A percentile compares a stretch with the other conserved stretches of the same genome.
These are phyloP conservation scores for Eupithecia centaureata DNA, from an alignment of 2,888 invertebrate species.

Conservation along the genomic window DNA sequence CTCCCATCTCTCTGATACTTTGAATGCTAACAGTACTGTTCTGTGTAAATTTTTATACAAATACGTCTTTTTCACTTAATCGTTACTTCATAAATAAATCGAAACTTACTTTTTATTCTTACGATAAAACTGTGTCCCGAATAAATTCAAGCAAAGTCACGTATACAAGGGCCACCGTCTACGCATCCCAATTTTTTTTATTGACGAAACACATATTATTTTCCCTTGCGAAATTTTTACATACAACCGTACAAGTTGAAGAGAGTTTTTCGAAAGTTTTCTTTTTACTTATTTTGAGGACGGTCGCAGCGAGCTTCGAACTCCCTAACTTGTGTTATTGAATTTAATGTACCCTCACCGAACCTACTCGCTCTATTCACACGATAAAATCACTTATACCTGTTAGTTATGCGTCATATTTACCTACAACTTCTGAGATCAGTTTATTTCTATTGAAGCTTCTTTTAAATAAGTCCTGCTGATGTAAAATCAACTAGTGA, in stretches of 20 bases:
- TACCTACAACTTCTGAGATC: neutral
- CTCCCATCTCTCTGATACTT: too few relatives aligned
- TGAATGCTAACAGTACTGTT: too few relatives aligned
- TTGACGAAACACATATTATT: conserved; percentile 55
- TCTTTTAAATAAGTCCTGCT: neutral
- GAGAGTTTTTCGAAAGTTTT: conserved; percentile 78
- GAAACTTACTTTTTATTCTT: conserved; percentile 9
- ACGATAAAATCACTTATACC: conserved; percentile 71
- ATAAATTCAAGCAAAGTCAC: conserved; percentile 40
- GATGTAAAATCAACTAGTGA: neutral
- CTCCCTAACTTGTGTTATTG: conserved; percentile 83
- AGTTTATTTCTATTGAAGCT: neutral
- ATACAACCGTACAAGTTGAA: conserved; percentile 74
- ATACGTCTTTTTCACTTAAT: neutral
- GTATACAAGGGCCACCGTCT: conserved; percentile 33
- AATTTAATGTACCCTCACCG: conserved; percentile 80
- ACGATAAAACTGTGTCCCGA: conserved; percentile 12
- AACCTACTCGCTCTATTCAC: conserved; percentile 71
- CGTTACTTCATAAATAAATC: conserved; percentile 15
- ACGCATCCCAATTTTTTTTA: conserved; percentile 47
- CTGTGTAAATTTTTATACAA: neutral
- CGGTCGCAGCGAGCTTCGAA: conserved; percentile 81
- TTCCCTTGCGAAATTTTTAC: conserved; percentile 67
- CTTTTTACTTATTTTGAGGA: conserved; percentile 81
- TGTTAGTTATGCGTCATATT: conserved; percentile 36